These are phyloP conservation scores for Myripristis jacobus DNA, from an alignment of 2,797 vertebrate genomes.

Conservation along the genomic window DNA sequence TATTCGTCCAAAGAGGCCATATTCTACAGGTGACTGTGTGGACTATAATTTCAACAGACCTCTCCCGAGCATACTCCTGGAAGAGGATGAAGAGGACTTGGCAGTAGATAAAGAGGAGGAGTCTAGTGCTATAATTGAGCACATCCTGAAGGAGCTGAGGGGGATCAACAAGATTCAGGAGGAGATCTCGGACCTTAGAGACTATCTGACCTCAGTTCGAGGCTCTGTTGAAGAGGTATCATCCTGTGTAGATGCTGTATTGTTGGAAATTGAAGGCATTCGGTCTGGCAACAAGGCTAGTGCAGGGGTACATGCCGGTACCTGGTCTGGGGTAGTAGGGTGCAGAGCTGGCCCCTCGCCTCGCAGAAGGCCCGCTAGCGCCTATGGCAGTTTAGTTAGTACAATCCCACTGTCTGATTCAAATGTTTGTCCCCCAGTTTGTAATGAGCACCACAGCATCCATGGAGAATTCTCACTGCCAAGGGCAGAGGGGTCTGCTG, in stretches of 20 bases:
- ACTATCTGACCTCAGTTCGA: conserved; percentile 84
- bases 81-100: conserved; percentile 69
- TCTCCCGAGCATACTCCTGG: conserved; percentile 50
- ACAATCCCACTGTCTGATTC: conserved; percentile 57
- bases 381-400: conserved; percentile 72
- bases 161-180: conserved; percentile 88
- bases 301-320: conserved; percentile 60
- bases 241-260: conserved; percentile 85
- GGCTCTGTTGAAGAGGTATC: conserved; percentile 88
- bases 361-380: conserved; percentile 72
- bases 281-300: conserved; percentile 76
- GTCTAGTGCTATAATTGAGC: conserved; percentile 84
- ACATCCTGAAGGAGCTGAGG: conserved; percentile 85
- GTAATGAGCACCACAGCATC: conserved; percentile 68
- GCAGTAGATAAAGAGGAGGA: conserved; percentile 75
- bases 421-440: conserved; percentile 69
- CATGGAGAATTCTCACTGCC: conserved; percentile 57
- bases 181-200: conserved; percentile 86
- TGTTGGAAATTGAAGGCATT: conserved; percentile 85
- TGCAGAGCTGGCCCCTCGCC: conserved; percentile 61
- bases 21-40: conserved; percentile 76
- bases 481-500: conserved; percentile 37
- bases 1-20: conserved; percentile 71
- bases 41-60: conserved; percentile 75
- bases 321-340: conserved; percentile 68